phyloP scores from a whole-genome alignment of 2,888 invertebrate species.

The Hedya salicella region DNA sequence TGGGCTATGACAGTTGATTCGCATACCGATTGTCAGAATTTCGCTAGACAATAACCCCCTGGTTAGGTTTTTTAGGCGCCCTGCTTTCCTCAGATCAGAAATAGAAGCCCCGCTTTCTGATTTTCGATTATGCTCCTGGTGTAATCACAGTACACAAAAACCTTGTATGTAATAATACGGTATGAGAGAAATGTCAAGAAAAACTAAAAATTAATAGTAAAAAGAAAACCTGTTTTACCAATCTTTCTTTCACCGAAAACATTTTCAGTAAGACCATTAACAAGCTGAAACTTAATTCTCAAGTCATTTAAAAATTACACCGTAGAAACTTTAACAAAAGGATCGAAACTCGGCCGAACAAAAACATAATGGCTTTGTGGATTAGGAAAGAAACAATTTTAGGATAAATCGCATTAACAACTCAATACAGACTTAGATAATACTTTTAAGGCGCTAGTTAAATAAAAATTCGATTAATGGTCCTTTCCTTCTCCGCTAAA shows the following conservation, averaged over 20 bases:
- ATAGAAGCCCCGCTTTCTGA: too few species aligned
- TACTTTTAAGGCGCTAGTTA: neutral
- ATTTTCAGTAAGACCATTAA: constrained; percentile 23
- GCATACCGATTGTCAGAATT: too few species aligned
- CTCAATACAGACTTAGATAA: constrained; percentile 1
- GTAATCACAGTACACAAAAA: too few species aligned
- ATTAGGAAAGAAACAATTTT: constrained; percentile 8
- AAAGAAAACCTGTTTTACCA: neutral
- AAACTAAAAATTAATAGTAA: neutral
- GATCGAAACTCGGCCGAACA: constrained; percentile 3
- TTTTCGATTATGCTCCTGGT: too few species aligned
- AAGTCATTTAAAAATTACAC: constrained; percentile 24
- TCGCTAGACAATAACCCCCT: too few species aligned
- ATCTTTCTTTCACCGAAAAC: neutral
- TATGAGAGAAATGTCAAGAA: too few species aligned
- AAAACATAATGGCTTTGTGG: constrained; percentile 4
- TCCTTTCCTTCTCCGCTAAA: too few species aligned
- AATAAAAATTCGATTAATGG: too few species aligned
- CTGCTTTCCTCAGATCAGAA: too few species aligned
- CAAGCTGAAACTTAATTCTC: neutral
- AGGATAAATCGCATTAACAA: constrained; percentile 5
- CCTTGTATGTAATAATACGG: too few species aligned
- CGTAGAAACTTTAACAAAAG: constrained; percentile 18
- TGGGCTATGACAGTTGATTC: too few species aligned
- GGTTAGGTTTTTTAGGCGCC: too few species aligned